Conservation (phyloP, 1,140 invertebrate species). For the Frieseomelitta varia region DNA sequence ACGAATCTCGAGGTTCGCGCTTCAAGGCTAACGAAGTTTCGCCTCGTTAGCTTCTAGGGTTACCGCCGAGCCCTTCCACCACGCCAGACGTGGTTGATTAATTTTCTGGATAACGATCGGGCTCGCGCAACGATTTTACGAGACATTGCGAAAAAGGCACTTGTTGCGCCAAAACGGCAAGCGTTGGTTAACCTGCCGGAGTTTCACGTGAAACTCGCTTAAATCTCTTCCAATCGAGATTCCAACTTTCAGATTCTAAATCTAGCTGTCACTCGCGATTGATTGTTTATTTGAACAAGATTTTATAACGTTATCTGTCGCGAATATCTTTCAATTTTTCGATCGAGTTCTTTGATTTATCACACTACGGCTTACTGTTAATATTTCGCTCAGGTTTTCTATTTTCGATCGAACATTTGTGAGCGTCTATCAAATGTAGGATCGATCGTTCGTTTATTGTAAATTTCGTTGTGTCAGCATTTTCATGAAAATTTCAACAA, state of each 20-base stretch:
- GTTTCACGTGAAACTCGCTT: neutral
- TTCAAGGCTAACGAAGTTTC: conserved; percentile 71
- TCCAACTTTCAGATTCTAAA: neutral
- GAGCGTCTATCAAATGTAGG: no score
- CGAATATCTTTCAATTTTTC: no score
- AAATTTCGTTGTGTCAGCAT: no score
- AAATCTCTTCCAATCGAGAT: neutral
- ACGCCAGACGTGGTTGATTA: conserved; percentile 61
- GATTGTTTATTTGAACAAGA: neutral
- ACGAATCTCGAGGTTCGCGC: conserved; percentile 53
- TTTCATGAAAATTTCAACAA: no score
- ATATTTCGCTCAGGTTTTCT: no score
- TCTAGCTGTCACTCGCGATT: neutral
- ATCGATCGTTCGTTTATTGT: no score
- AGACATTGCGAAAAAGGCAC: conserved; percentile 57
- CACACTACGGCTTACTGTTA: no score
- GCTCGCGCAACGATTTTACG: conserved; percentile 34
- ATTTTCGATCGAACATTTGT: no score
- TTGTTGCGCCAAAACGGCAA: conserved; percentile 52
- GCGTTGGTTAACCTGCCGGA: neutral
- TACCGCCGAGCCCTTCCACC: conserved; percentile 45
- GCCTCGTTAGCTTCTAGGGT: conserved; percentile 67
- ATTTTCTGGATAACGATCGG: conserved; percentile 62
- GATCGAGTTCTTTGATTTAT: no score
- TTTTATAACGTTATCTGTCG: no score